Conservation (phyloP, 35 echinoderm and acorn worm genomes). For the Heliocidaris tuberculata region DNA sequence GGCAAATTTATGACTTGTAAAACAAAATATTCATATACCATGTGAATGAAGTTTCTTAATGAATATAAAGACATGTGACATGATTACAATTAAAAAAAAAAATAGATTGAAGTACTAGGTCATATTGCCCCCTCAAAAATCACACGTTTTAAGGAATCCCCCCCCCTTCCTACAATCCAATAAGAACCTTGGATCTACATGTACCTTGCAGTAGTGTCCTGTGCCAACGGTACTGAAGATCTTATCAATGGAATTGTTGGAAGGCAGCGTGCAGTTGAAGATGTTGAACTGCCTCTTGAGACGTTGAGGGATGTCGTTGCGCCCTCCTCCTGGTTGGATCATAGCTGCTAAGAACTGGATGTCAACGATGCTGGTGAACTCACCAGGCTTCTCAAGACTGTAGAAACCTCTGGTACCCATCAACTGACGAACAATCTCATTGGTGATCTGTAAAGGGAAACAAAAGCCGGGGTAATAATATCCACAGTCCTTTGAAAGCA, state of each 20-base stretch:
- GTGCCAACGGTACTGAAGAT: slow-evolving; percentile 78
- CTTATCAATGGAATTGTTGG: slow-evolving; percentile 96
- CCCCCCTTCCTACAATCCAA: no score
- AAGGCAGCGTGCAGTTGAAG: slow-evolving; percentile 97
- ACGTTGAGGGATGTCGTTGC: slow-evolving; percentile 98
- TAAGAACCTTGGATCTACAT: neutral
- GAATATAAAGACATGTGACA: no score
- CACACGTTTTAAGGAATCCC: no score
- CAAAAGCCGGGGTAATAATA: no score
- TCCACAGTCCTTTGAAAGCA: no score
- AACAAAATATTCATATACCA: no score
- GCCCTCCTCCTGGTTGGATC: slow-evolving; percentile 96
- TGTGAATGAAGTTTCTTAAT: no score
- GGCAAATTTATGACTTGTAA: no score
- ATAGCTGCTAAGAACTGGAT: slow-evolving; percentile 97
- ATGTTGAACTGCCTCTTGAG: slow-evolving; percentile 99
- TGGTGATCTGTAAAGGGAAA: slow-evolving; percentile 77
- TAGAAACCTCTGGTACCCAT: slow-evolving; percentile 93
- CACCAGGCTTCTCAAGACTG: slow-evolving; percentile 97
- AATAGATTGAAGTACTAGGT: no score
- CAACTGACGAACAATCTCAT: slow-evolving; percentile 97
- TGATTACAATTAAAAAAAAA: no score
- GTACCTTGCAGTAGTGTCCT: slow-evolving; percentile 91
- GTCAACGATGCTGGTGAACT: slow-evolving; percentile 99
- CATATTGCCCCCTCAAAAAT: no score